These are phyloP conservation scores for Bradysia coprophila DNA, from an alignment of 1,140 invertebrate genomes.

Conservation along the genomic window DNA sequence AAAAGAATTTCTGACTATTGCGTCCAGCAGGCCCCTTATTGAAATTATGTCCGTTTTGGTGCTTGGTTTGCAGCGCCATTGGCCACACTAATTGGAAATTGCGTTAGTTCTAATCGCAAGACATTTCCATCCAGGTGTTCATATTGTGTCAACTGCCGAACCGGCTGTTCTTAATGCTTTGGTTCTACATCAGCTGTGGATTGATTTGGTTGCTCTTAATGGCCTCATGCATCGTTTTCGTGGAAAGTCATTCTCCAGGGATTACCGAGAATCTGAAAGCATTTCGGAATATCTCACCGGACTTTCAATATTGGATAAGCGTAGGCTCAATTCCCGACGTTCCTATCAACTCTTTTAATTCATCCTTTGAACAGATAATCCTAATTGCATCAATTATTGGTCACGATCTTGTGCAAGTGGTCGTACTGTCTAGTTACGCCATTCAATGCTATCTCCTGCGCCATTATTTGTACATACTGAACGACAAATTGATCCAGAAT, in stretches of 20 bases:
- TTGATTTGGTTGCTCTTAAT: slow-evolving; percentile 18
- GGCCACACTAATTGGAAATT: no score
- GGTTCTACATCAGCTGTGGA: slow-evolving; percentile 47
- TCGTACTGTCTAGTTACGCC: slow-evolving; percentile 59
- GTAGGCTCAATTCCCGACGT: no score
- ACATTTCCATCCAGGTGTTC: slow-evolving; percentile 4
- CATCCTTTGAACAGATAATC: slow-evolving; percentile 24
- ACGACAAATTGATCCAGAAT: slow-evolving; percentile 47
- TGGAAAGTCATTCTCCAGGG: slow-evolving; percentile 3
- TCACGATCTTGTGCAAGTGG: slow-evolving; percentile 59
- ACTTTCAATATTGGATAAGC: no score
- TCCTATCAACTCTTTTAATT: no score
- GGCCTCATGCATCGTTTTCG: slow-evolving; percentile 1
- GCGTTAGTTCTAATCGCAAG: no score
- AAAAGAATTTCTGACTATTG: no score
- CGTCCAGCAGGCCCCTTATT: no score
- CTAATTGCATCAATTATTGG: slow-evolving; percentile 46
- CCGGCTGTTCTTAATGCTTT: slow-evolving; percentile 42
- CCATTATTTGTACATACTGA: slow-evolving; percentile 46
- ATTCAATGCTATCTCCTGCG: slow-evolving; percentile 57
- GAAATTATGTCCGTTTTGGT: no score
- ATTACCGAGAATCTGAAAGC: no score
- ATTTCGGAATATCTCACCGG: no score
- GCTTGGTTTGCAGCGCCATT: no score
- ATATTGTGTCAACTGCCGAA: slow-evolving; percentile 28